Base-by-base conservation (phyloP, 1,140 invertebrate species). In the Polyergus mexicanus region DNA sequence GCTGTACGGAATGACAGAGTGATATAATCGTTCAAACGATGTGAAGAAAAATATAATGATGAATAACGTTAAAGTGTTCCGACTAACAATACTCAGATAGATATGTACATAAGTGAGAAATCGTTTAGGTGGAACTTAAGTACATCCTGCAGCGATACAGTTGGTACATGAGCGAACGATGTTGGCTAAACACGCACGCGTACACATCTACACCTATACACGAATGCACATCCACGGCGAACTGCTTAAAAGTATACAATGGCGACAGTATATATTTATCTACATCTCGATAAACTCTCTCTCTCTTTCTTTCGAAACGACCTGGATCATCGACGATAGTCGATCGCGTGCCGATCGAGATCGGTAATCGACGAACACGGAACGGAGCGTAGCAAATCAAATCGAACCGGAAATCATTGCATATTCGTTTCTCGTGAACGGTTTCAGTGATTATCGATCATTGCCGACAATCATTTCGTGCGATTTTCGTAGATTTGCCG, bases 11-110 rank as follows among this genome's bases (percentile, higher is more conserved):
- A 85, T 10, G 88, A 38, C 56, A 83, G 81, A 72, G 60, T 80
- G 38, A 80, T 65, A 72, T 56, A 44, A 72, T 86, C 32, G 76
- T 88, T 88, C 60, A 68, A 86, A 71, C 63, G 78, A 83, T 63
- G 80, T 66, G 32, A 58, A 54, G n/a, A 35, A 44, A 5, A 60
- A 85, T 86, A 85, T 56, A 81, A 76, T 78, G 77, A 72, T 44
- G 74, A 89, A 76, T 89, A 88, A 90, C 51, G 58, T 91, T 54
- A 44, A 77, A 87, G 87, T 91, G 87, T 91, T 91, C 89, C n/a
- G 60, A 76, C 81, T 72, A 90, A 19, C 47, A 91, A 91, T 91
- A 89, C 72, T 89, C 89, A 86, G 68, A 86, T 75, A 90, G 71
- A 72, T 76, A 77, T 84, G 85, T 89, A 87, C 19, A 90, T 85